Percentiles rank a stretch among this genome's conserved stretches.
Evolutionary conservation across 2,113 vertebrate species (phyloP).

Genomic region (Neogale vison): DNA sequence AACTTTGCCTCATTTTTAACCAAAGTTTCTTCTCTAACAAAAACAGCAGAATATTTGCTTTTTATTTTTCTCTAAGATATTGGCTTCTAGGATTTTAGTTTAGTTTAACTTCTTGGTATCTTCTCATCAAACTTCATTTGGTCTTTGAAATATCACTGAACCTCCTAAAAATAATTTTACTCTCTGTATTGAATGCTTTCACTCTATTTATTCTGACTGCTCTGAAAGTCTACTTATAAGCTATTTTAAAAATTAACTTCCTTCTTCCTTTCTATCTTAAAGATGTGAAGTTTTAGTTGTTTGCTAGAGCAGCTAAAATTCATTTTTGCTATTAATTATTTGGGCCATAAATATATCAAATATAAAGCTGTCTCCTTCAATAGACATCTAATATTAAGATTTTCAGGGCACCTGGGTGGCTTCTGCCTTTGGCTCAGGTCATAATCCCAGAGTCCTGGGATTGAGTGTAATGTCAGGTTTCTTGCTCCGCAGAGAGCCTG

Average conservation of each 20-base stretch:
- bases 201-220: background rate
- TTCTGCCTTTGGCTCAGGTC: too few relatives aligned
- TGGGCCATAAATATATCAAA: background rate
- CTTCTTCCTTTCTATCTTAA: background rate
- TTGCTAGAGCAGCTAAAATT: background rate
- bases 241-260: background rate
- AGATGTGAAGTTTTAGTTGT: background rate
- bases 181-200: background rate
- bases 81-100: background rate
- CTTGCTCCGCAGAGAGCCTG: too few relatives aligned
- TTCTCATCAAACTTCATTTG: background rate
- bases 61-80: background rate
- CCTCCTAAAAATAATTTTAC: background rate
- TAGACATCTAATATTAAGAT: background rate
- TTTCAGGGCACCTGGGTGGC: background rate
- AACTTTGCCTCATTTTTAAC: background rate
- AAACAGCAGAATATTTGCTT: background rate
- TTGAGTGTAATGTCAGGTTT: rapidly evolving
- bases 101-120: background rate
- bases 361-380: background rate
- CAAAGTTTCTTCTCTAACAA: background rate
- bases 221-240: background rate
- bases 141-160: background rate
- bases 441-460: too few relatives aligned
- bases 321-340: background rate